A percentile compares a stretch with the other conserved stretches of the same genome.
These are phyloP conservation scores for Frankliniella fusca DNA, from an alignment of 2,888 invertebrate genomes.

Conservation along the genomic window DNA sequence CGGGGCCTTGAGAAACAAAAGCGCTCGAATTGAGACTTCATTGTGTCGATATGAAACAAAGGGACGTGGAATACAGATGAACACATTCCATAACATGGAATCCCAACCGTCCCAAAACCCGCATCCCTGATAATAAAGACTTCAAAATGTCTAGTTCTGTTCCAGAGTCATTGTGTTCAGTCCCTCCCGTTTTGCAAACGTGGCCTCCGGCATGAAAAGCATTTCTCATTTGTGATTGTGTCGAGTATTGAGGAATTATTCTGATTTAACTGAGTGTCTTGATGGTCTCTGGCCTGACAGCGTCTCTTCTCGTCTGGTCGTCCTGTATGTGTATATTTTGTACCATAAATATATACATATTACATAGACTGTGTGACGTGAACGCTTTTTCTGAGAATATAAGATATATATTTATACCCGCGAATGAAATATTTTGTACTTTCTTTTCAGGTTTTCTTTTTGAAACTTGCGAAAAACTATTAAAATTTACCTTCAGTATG, in stretches of 20 bases:
- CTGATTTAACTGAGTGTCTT: slow-evolving; percentile 4
- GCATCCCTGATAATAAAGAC: slow-evolving; percentile 10
- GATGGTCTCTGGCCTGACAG: neutral
- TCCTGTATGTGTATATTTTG: slow-evolving; percentile 25
- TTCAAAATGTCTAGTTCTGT: neutral
- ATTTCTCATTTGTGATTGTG: slow-evolving; percentile 23
- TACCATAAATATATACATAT: slow-evolving; percentile 23
- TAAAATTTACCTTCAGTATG: neutral
- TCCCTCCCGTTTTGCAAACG: neutral
- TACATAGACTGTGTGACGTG: slow-evolving; percentile 8
- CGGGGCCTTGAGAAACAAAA: neutral
- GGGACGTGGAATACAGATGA: slow-evolving; percentile 16
- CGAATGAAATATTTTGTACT: slow-evolving; percentile 24
- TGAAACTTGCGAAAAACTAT: neutral
- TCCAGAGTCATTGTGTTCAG: neutral
- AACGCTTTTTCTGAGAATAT: slow-evolving; percentile 23
- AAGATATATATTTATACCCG: slow-evolving; percentile 23
- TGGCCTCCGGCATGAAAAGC: neutral
- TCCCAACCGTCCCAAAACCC: slow-evolving; percentile 6
- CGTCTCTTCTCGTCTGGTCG: slow-evolving; percentile 18
- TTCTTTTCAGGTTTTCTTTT: slow-evolving; percentile 5
- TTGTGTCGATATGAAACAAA: slow-evolving; percentile 23
- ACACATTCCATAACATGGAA: slow-evolving; percentile 4
- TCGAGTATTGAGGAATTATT: slow-evolving; percentile 16
- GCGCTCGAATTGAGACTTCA: slow-evolving; percentile 17